Conservation (phyloP, 2,888 invertebrate species). For the Osedax fenrisi region DNA sequence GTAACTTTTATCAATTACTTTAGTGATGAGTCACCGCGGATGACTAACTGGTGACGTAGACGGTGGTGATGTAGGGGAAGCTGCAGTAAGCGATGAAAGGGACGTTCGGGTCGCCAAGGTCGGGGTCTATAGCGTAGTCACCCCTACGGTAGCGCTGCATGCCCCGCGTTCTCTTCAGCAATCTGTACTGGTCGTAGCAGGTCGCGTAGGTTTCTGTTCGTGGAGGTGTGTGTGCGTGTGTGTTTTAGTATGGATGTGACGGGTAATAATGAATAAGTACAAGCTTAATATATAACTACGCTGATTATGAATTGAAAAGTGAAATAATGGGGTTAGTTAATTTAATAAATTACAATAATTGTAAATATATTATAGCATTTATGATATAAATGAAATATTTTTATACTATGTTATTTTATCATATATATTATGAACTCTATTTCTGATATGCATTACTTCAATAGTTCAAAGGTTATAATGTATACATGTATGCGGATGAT, state of each 20-base stretch:
- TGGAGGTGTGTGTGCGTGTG: background rate
- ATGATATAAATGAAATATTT: background rate
- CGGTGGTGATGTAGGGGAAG: background rate
- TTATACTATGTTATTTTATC: background rate
- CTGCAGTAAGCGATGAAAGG: constrained; percentile 31
- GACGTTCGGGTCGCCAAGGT: background rate
- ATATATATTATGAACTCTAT: too few species aligned
- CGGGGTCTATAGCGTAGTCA: constrained; percentile 32
- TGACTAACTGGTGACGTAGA: constrained; percentile 8
- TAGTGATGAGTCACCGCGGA: too few species aligned
- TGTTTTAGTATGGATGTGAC: too few species aligned
- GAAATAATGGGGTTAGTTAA: too few species aligned
- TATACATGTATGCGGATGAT: too few species aligned
- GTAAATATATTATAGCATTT: background rate
- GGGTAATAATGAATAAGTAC: too few species aligned
- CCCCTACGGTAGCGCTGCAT: constrained; percentile 27
- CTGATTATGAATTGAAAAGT: too few species aligned
- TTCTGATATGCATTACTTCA: too few species aligned
- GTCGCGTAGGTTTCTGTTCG: constrained; percentile 33
- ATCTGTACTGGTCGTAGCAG: constrained; percentile 32
- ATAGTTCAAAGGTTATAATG: too few species aligned
- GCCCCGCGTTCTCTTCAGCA: background rate
- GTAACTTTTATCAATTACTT: too few species aligned
- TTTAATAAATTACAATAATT: too few species aligned
- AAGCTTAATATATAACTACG: too few species aligned